Base-by-base conservation (phyloP, 2,113 vertebrate species). In the Chinchilla lanigera region DNA sequence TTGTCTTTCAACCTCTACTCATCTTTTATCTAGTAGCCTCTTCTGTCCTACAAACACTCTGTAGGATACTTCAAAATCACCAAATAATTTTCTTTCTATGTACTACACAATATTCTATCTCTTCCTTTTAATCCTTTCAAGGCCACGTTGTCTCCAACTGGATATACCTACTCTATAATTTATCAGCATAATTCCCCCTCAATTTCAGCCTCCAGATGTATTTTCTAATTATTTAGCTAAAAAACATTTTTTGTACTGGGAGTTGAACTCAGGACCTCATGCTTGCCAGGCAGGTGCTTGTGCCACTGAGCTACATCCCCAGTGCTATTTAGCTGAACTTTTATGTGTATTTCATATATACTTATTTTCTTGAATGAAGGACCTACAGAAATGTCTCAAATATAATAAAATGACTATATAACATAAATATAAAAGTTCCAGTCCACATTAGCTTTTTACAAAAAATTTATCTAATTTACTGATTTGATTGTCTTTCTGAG, bases 291-390 rank as follows among this genome's bases (percentile, higher is more conserved):
- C 16, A 58, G 19, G 56, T 14, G 14, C 26, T 28, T 63, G 3
- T 28, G 26, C 60, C 10, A 30, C 60, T 63, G 60, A 63, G 60
- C 60, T 28, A 63, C 24, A 10, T 63, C 60, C 8, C 60, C 11
- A 28, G 60, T 10, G 9, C 35, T 60, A 60, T 22, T 35, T 16
- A 67, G 65, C 33, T 69, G n/a, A 38, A 61, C 41, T 61, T 92
- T 92, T 92, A 47, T 80, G 28, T 52, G 35, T 22, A 67, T 93
- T 97, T 91, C 44, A 89, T 17, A 47, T 89, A 33, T 33, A 93
- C 1, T 82, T 93, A 96, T 16, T 71, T 58, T 92, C 6, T 35
- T 61, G 44, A 93, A 83, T 52, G 63, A 69, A 92, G 26, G 63
- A 63, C 41, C n/a, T 73, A 44, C 1, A 52, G 24, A 95, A 63